Evolutionary conservation across 1,140 invertebrate species (phyloP).

Genomic region (Protaetia brevitarsis): DNA sequence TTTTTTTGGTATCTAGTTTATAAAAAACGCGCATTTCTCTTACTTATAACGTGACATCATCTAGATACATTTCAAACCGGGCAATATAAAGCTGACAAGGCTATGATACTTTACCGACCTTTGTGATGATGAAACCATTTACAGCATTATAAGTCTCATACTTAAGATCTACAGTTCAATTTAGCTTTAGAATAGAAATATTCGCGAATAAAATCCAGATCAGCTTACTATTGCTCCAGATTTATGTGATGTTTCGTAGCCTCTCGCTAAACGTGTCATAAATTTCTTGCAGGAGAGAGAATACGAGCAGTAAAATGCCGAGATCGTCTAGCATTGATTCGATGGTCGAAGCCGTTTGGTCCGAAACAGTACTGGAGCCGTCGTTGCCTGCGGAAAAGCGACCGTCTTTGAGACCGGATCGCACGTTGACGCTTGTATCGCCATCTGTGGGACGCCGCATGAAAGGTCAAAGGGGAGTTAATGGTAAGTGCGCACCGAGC

Average conservation of each 20-base stretch:
- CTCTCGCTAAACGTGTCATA: neutral
- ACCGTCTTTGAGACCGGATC: slow-evolving; percentile 47
- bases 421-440: slow-evolving; percentile 63
- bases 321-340: slow-evolving; percentile 78
- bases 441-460: slow-evolving; percentile 68
- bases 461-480: slow-evolving; percentile 67
- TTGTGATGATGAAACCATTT: no score
- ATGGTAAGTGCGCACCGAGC: slow-evolving; percentile 58
- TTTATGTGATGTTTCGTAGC: neutral
- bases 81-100: no score
- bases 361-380: slow-evolving; percentile 52
- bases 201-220: neutral
- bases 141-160: no score
- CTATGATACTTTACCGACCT: no score
- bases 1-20: no score
- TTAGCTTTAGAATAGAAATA: no score
- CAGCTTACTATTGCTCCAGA: neutral
- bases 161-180: no score
- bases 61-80: no score
- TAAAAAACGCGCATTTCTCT: no score
- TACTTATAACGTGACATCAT: no score
- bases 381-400: slow-evolving; percentile 49
- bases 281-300: slow-evolving; percentile 21
- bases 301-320: slow-evolving; percentile 54
- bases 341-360: slow-evolving; percentile 64